Evolutionary conservation across 2,888 invertebrate genomes (phyloP).

Genomic region (Alcis repandata): DNA sequence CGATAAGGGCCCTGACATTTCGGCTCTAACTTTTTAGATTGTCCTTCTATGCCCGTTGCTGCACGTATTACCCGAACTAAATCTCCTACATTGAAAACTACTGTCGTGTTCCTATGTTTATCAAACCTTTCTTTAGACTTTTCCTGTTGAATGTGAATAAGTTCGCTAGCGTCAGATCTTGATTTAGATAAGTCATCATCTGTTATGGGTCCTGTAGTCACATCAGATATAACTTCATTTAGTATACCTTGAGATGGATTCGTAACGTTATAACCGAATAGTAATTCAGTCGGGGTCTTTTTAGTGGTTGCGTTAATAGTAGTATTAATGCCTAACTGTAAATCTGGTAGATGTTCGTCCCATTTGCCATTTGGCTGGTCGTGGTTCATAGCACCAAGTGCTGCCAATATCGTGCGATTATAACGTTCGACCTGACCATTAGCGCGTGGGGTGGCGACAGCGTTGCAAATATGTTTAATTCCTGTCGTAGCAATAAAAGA

Average conservation of each 20-base stretch:
- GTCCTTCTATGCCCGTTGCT: neutral
- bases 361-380: constrained; percentile 9
- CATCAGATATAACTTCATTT: neutral
- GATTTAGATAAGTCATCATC: neutral
- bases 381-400: constrained; percentile 16
- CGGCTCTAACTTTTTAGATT: constrained; percentile 22
- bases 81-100: constrained; percentile 7
- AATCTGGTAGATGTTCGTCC: constrained; percentile 14
- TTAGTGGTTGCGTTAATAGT: constrained; percentile 14
- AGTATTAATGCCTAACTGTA: constrained; percentile 22
- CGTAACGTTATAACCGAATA: constrained; percentile 7
- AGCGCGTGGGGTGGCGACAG: constrained; percentile 23
- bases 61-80: constrained; percentile 11
- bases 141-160: neutral
- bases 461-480: constrained; percentile 22
- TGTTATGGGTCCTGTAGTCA: too few relatives aligned
- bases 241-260: constrained; percentile 1
- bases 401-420: constrained; percentile 18
- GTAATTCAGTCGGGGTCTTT: constrained; percentile 20
- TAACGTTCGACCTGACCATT: constrained; percentile 29
- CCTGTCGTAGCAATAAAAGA: neutral
- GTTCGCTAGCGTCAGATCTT: constrained; percentile 1
- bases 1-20: constrained; percentile 46
- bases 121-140: constrained; percentile 10
- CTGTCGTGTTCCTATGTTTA: constrained; percentile 1